phyloP scores from a whole-genome alignment of 1,140 invertebrate genomes.

The Zophobas atratus region DNA sequence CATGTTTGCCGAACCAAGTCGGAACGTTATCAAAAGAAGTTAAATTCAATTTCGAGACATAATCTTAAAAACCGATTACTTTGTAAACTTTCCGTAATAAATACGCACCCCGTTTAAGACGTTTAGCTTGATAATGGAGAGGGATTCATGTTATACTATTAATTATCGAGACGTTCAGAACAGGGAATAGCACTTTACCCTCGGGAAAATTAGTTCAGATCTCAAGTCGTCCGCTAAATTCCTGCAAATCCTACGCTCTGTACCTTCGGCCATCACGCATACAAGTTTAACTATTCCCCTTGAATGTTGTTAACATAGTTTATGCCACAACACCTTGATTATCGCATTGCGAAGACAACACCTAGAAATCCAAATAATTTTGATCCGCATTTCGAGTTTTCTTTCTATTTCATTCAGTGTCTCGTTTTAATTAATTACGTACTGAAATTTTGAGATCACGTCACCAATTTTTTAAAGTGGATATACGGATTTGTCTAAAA shows the following conservation, averaged over 20 bases:
- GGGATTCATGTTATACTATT: constrained; percentile 60
- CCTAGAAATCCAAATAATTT: no score
- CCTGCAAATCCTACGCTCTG: constrained; percentile 32
- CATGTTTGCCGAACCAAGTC: constrained; percentile 43
- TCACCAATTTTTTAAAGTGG: no score
- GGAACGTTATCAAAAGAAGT: constrained; percentile 44
- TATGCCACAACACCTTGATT: background rate
- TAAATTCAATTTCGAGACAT: constrained; percentile 50
- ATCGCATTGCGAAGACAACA: no score
- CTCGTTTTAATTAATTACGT: no score
- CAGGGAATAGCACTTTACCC: constrained; percentile 61
- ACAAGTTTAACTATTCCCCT: constrained; percentile 18
- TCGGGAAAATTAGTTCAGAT: constrained; percentile 51
- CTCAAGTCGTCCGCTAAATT: constrained; percentile 24
- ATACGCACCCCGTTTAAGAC: constrained; percentile 53
- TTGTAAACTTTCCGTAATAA: constrained; percentile 53
- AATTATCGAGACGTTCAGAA: constrained; percentile 59
- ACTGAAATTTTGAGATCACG: no score
- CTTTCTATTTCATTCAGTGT: no score
- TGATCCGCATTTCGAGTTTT: no score
- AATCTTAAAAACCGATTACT: constrained; percentile 58
- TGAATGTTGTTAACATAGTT: constrained; percentile 24
- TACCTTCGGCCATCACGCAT: constrained; percentile 28
- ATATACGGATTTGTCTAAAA: no score
- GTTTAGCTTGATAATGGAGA: constrained; percentile 58